Percentiles rank a stretch among this genome's conserved stretches.
phyloP scores from a whole-genome alignment of 2,888 invertebrate genomes.

The Empis stercorea region DNA sequence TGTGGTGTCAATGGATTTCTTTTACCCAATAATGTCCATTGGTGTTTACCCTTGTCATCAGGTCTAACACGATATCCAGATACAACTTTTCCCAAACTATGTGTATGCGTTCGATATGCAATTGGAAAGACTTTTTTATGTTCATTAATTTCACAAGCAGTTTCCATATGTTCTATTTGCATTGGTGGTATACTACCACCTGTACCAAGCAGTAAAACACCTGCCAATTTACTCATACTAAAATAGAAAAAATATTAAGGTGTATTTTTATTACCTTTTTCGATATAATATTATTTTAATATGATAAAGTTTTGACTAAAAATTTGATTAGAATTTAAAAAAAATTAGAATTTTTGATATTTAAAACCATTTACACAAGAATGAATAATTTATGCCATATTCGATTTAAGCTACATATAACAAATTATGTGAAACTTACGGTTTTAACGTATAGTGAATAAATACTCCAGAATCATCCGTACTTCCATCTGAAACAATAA shows the following conservation, averaged over 20 bases:
- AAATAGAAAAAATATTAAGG: too few relatives aligned
- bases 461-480: constrained; percentile 77
- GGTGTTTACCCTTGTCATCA: constrained; percentile 43
- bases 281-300: background rate
- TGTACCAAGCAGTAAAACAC: constrained; percentile 81
- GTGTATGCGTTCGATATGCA: constrained; percentile 91
- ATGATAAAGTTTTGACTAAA: too few relatives aligned
- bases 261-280: too few relatives aligned
- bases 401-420: too few relatives aligned
- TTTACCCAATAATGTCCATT: constrained; percentile 77
- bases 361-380: too few relatives aligned
- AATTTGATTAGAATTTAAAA: too few relatives aligned
- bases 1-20: constrained; percentile 78
- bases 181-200: constrained; percentile 64
- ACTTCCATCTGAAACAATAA: background rate
- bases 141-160: constrained; percentile 69
- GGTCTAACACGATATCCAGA: constrained; percentile 63
- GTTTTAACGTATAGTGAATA: constrained; percentile 60
- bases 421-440: constrained; percentile 29
- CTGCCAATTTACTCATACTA: constrained; percentile 77
- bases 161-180: constrained; percentile 73
- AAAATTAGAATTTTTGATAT: too few relatives aligned
- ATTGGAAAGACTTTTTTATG: constrained; percentile 83
- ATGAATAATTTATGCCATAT: too few relatives aligned
- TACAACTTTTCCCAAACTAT: constrained; percentile 73